Evolutionary conservation across 1,140 invertebrate species (phyloP), one percentile per base, ranked within the genome.

Genomic region (Penaeus chinensis): DNA sequence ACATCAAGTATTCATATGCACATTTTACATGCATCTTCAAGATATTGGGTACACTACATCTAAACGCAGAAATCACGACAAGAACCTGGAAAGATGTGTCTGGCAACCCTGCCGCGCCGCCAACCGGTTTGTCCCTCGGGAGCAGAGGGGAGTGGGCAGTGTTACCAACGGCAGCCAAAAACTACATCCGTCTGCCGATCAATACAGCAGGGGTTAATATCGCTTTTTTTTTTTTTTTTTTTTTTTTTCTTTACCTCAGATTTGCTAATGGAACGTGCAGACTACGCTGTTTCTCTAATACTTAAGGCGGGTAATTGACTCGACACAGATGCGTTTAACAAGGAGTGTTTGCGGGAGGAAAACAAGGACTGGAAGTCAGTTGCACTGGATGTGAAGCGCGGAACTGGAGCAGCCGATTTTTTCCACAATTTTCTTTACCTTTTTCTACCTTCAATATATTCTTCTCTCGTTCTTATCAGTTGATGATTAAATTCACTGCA

Each of bases 101-200:
- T 83, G 82, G 84, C 63, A 60, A 60, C 54, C 37, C 63, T 4
- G 19, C 32, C 84, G 62, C 80, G 77, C 85, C 80, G 85, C 85
- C 80, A 87, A 82, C 85, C 71, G 69, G 71, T 81, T 82, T 32
- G 80, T 87, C 80, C 85, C 85, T 82, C 66, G 85, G 85, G 85
- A 87, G 47, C 19, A 47, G 47, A 63, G 60, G 61, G 42, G 77
- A 79, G 77, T 24, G 20, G n/a, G 77, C n/a, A 79, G 77, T 24
- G 47, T 47, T 47, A 61, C 37, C 24, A 79, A 27, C 71, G 42
- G 71, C 71, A 74, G 7, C 19, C 27, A 74, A 74, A 22, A 74
- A 74, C 27, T 32, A 74, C 27, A 27, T 74, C n/a, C 42, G 62
- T 65, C 16, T 24, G 47, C 19, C 32, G 16, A 82, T 32, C 81